phyloP scores from a whole-genome alignment of 2,888 invertebrate genomes.

The Campopleginae sp. region DNA sequence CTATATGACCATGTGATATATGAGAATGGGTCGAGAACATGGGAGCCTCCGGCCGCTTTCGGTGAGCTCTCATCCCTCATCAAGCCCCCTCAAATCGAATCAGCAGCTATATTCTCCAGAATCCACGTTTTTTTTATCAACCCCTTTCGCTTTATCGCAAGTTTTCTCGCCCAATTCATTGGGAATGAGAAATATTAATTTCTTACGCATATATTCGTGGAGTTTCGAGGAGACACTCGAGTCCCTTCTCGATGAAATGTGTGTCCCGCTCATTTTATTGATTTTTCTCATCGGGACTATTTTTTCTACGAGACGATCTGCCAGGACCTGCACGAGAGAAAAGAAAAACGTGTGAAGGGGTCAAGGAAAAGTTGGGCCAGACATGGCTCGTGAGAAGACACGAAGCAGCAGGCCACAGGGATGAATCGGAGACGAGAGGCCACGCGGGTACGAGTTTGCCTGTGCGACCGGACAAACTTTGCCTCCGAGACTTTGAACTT shows the following conservation, averaged over 20 bases:
- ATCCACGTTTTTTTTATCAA: conserved; percentile 15
- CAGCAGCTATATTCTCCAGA: conserved; percentile 25
- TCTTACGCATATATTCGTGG: not conserved
- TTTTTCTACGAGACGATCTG: not conserved
- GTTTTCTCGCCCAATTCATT: not conserved
- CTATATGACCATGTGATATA: conserved; percentile 51
- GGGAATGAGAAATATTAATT: not conserved
- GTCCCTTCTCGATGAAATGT: not conserved
- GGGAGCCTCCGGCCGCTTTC: conserved; percentile 32
- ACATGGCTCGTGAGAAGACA: conserved; percentile 42
- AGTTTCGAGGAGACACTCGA: not conserved
- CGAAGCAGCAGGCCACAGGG: conserved; percentile 57
- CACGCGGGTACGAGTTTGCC: conserved; percentile 45
- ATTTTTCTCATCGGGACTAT: not conserved
- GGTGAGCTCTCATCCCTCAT: conserved; percentile 32
- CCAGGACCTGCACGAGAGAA: not conserved
- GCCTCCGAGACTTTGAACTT: conserved; percentile 81
- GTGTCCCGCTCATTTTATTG: not conserved
- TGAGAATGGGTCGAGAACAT: conserved; percentile 36
- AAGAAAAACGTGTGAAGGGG: conserved; percentile 35
- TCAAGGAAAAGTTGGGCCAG: conserved; percentile 55
- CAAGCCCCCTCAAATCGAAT: conserved; percentile 59
- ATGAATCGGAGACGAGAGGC: conserved; percentile 52
- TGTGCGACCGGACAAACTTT: conserved; percentile 77
- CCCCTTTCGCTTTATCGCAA: conserved; percentile 23